Evolutionary conservation across 2,797 vertebrate species (phyloP).

Genomic region (Gymnothorax reevesii): DNA sequence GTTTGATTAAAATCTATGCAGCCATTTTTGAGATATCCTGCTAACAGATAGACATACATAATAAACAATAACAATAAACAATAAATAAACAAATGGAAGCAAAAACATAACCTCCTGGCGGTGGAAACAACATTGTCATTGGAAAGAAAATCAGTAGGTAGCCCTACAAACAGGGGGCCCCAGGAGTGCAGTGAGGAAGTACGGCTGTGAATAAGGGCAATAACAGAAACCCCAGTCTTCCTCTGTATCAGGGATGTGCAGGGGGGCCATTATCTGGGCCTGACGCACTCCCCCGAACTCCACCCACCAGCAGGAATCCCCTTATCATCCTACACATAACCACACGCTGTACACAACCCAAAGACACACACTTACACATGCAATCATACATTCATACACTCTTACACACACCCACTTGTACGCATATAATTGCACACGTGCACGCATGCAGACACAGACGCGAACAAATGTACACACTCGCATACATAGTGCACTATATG

Average conservation of each 20-base stretch:
- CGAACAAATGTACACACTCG: background rate
- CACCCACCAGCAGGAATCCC: conserved; percentile 70
- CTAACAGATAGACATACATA: no score
- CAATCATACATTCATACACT: background rate
- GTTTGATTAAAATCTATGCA: no score
- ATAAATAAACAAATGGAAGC: no score
- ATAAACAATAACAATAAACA: no score
- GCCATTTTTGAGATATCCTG: no score
- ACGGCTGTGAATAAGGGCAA: conserved; percentile 2
- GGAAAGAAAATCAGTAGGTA: no score
- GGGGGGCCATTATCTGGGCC: conserved; percentile 65
- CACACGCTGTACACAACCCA: conserved; percentile 35
- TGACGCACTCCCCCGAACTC: conserved; percentile 52
- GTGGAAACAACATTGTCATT: no score
- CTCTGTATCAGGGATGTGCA: conserved; percentile 71
- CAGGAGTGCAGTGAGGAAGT: no score
- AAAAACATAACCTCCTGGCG: no score
- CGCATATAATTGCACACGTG: conserved; percentile 10
- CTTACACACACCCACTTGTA: background rate
- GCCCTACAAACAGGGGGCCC: no score
- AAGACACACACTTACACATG: background rate
- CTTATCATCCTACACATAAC: conserved; percentile 71
- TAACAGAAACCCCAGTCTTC: conserved; percentile 54
- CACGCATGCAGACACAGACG: conserved; percentile 4
- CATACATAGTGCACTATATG: background rate